A percentile compares a stretch with the other conserved stretches of the same genome.
Evolutionary conservation across 2,797 vertebrate species (phyloP).

Genomic region (Salmo trutta): DNA sequence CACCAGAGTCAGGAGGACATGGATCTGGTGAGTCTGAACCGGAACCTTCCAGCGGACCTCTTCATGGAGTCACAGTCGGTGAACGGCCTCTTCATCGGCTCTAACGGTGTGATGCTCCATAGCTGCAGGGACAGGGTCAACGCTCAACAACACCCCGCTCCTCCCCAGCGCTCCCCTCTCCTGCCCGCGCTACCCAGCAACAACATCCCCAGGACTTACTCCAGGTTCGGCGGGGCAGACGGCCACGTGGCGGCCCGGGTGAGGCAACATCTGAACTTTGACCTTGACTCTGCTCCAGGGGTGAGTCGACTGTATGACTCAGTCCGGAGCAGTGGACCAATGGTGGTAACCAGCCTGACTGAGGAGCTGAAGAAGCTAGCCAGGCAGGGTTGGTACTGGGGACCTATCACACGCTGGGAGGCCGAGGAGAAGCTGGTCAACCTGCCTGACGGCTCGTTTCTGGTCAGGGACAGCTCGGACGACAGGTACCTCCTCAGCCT

Average conservation of each 20-base stretch:
- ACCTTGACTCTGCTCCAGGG: constrained; percentile 92
- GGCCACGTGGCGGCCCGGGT: constrained; percentile 88
- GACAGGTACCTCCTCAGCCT: constrained; percentile 96
- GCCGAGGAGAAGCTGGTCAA: constrained; percentile 95
- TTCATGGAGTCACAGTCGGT: constrained; percentile 83
- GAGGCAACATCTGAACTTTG: constrained; percentile 95
- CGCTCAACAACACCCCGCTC: constrained; percentile 65
- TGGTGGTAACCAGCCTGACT: constrained; percentile 96
- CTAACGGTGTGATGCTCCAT: constrained; percentile 87
- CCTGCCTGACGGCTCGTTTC: constrained; percentile 92
- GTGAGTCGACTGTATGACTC: constrained; percentile 95
- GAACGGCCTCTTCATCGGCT: constrained; percentile 85
- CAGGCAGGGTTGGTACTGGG: constrained; percentile 99
- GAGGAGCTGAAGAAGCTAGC: constrained; percentile 98
- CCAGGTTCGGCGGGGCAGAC: constrained; percentile 83
- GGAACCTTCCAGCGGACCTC: constrained; percentile 77
- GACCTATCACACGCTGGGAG: constrained; percentile 98
- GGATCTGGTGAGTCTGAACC: constrained; percentile 75
- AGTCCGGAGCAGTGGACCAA: constrained; percentile 91
- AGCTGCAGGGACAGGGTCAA: constrained; percentile 69
- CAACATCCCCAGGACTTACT: constrained; percentile 89
- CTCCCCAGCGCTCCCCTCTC: constrained; percentile 88
- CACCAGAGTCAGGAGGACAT: constrained; percentile 83
- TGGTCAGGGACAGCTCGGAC: constrained; percentile 96
- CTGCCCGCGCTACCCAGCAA: constrained; percentile 87